Base-by-base conservation (phyloP, 2,888 invertebrate genomes). In the Harpagoxenus sublaevis region DNA sequence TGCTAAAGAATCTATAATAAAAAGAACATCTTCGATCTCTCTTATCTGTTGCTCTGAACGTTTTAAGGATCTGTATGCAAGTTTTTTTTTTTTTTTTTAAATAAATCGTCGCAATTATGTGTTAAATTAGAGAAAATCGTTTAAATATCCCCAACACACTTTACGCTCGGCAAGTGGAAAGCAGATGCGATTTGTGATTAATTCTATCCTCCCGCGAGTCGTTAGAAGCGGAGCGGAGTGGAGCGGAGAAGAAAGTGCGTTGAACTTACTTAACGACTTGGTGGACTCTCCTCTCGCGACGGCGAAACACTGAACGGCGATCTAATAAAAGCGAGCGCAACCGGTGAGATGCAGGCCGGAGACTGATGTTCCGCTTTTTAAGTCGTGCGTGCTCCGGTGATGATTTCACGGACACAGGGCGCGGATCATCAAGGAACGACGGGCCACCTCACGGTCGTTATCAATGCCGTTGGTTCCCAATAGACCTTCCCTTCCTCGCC, bases 321-420 rank as follows among this genome's bases (percentile, higher is more conserved):
- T 66, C 65, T 66, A 66, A 66, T 66, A 66, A 66, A 66, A 66
- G 65, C 45, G 45, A 45, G 45, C 65, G 15, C 65, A 45, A 28
- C 45, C 10, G 12, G 45, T 8, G 28, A 23, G 65, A 23, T 45
- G 23, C 65, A 45, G 28, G 5, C 10, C 10, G 65, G 15, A 42
- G 42, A 42, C 23, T 1, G 65, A 4, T 6, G 35, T 42, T 42
- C 42, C 42, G 23, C 42, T 63, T 35, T 6, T 35, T 10, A 12
- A 2, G n/a, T 45, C 28, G 42, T 3, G 45, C 35, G 63, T 3
- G 23, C 23, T 66, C 65, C 35, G 35, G 35, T 42, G 42, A 35
- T 35, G 65, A 28, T 45, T 15, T 45, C 65, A 8, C 28, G 65
- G 28, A 18, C 42, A 45, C 8, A 66, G 15, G 1, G 28, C 65